A percentile compares a stretch with the other conserved stretches of the same genome.
phyloP scores from a whole-genome alignment of 2,113 vertebrate genomes.

The Ochotona princeps region DNA sequence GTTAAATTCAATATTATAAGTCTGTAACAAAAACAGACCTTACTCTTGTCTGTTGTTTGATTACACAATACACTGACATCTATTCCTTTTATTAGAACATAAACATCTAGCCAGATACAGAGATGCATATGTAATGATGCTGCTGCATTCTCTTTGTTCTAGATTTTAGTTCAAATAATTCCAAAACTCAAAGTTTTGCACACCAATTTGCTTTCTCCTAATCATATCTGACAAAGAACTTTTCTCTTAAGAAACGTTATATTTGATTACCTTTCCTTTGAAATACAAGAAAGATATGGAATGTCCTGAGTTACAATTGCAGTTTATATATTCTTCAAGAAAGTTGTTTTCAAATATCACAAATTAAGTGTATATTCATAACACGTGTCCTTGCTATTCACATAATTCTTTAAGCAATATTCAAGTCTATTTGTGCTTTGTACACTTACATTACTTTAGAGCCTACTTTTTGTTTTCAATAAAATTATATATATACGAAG shows the following conservation, averaged over 20 bases:
- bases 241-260: constrained; percentile 45
- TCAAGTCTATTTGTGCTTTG: too few relatives aligned
- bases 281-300: background rate
- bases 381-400: constrained; percentile 41
- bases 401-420: too few relatives aligned
- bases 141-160: background rate
- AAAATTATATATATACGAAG: background rate
- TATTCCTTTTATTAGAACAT: background rate
- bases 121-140: background rate
- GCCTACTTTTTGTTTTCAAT: constrained; percentile 56
- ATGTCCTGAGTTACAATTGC: constrained; percentile 44
- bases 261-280: constrained; percentile 58
- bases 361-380: constrained; percentile 60
- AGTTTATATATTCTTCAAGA: constrained; percentile 47
- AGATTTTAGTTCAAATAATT: constrained; percentile 38
- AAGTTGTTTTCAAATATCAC: constrained; percentile 55
- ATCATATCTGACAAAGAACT: constrained; percentile 3
- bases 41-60: background rate
- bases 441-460: constrained; percentile 31
- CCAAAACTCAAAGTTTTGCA: constrained; percentile 36
- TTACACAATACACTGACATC: background rate
- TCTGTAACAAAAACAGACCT: constrained; percentile 19
- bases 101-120: background rate
- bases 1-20: background rate
- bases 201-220: constrained; percentile 1